Base-by-base conservation (phyloP, 2,797 vertebrate genomes). In the Argentina silus region DNA sequence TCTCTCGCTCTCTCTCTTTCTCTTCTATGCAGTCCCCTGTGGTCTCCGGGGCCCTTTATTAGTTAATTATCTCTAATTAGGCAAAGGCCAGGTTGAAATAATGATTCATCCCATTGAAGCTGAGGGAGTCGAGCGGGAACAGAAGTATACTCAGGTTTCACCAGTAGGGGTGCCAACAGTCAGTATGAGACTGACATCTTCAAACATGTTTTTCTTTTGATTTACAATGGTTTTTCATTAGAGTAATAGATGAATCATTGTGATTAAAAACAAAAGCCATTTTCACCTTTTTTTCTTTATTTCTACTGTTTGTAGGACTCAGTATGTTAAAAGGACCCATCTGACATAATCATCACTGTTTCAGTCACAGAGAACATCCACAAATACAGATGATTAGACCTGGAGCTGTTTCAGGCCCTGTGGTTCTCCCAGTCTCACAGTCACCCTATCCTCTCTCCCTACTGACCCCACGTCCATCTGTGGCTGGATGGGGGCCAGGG, bases 21-120 rank as follows among this genome's bases (percentile, higher is more conserved):
- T 80, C 60, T 77, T 84, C 36, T 61, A 62, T 23, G 14, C 53
- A 14, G 45, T 72, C 73, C 83, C 74, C 67, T 78, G 73, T 78
- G 63, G 82, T 80, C 62, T 78, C 62, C 73, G 14, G 45, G 65
- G 47, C 55, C 47, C n/a, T 78, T 84, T 75, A 73, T 81, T 84
- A 69, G 71, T 60, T 80, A 73, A 81, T 83, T 83, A 72, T 84
- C 72, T 81, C 43, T 79, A 79, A 86, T 87, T 83, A 67, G 63
- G 64, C 51, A 81, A 78, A 42, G 63, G 27, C 21, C 81, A 70
- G 60, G 67, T 62, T 75, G 56, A 60, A 84, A 71, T 78, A 81
- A 75, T 75, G 71, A 84, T 83, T 78, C 73, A 78, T 72, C 69
- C 65, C 70, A 27, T 70, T 78, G 56, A 77, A 69, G 21, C 69